phyloP scores from a whole-genome alignment of 2,113 vertebrate species.

The Peromyscus maniculatus region DNA sequence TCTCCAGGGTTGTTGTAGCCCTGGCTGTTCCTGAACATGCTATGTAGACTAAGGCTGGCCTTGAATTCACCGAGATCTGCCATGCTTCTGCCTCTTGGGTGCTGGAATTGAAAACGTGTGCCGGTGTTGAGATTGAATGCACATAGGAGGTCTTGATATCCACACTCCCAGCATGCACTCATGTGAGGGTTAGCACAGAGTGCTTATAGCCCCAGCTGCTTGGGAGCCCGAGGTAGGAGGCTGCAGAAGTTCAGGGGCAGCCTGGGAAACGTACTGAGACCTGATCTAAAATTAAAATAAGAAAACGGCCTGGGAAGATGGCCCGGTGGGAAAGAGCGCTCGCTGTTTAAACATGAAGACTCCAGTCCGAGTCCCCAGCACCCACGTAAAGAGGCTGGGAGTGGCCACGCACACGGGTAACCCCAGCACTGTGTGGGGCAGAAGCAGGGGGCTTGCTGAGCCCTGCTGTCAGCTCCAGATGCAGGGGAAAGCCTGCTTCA shows the following conservation, averaged over 20 bases:
- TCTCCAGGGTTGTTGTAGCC: background rate
- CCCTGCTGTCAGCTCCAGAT: background rate
- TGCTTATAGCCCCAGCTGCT: background rate
- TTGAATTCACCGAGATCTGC: background rate
- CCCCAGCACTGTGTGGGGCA: background rate
- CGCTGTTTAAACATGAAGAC: too few relatives aligned
- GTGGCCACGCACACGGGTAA: background rate
- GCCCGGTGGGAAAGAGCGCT: background rate
- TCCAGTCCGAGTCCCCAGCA: background rate
- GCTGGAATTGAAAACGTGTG: background rate
- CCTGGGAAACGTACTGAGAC: background rate
- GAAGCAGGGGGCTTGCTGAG: background rate
- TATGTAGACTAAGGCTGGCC: background rate
- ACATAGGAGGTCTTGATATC: background rate
- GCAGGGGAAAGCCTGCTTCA: background rate
- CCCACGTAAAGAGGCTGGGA: background rate
- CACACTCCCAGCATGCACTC: background rate
- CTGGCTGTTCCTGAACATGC: background rate
- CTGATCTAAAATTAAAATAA: background rate
- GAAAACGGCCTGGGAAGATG: too few relatives aligned
- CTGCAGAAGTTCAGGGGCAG: background rate
- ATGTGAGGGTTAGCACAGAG: background rate
- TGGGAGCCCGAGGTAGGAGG: background rate
- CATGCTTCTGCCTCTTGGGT: background rate
- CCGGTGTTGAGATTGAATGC: background rate